These are phyloP conservation scores for Octomys mimax DNA, from an alignment of 2,797 vertebrate species.

Conservation along the genomic window DNA sequence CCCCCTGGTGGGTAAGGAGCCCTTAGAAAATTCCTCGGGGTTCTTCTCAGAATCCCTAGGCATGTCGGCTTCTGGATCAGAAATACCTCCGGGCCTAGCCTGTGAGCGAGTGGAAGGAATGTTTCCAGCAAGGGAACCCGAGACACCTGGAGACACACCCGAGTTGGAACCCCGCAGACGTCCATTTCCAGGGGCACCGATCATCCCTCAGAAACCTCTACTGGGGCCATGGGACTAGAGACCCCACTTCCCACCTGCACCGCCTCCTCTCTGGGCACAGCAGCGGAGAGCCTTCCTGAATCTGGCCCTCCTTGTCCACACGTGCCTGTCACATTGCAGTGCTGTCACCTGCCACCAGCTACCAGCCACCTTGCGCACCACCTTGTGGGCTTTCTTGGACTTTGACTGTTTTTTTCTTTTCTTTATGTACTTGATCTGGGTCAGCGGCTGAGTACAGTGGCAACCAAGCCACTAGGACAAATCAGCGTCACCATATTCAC, in stretches of 20 bases:
- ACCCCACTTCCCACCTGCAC: too few relatives aligned
- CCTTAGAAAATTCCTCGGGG: background rate
- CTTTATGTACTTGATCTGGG: slow-evolving; percentile 29
- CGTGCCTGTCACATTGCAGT: background rate
- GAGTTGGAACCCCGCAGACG: background rate
- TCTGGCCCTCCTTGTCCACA: background rate
- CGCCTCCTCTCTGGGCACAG: background rate
- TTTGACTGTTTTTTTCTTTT: background rate
- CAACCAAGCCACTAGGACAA: background rate
- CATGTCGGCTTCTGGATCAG: background rate
- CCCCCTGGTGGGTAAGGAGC: background rate
- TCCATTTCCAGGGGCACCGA: background rate
- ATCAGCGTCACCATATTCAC: background rate
- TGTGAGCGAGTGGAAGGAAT: background rate
- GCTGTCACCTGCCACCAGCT: background rate
- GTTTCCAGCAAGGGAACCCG: background rate
- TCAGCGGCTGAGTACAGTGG: slow-evolving; percentile 17
- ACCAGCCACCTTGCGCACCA: background rate
- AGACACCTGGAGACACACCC: background rate
- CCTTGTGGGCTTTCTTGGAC: slow-evolving; percentile 6
- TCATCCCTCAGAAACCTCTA: background rate
- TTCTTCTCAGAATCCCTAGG: slow-evolving; percentile 14
- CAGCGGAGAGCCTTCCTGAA: background rate
- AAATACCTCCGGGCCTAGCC: background rate
- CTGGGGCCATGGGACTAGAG: background rate